Conservation (phyloP, 2,888 invertebrate genomes). For the Lutraria lutraria region DNA sequence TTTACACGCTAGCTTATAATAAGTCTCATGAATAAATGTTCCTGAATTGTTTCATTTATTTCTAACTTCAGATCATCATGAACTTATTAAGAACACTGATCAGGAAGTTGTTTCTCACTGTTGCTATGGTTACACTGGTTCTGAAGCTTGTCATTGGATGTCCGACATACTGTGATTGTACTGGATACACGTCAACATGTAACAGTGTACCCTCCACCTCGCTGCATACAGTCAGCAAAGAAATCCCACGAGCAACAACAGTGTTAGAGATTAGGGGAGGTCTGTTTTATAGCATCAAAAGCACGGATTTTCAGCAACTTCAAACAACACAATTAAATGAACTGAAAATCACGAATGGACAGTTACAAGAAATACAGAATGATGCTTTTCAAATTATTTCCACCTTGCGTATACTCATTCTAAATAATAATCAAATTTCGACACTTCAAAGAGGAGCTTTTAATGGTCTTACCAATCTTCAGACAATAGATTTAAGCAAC, state of each 20-base stretch:
- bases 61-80: constrained; percentile 31
- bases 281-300: constrained; percentile 50
- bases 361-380: constrained; percentile 66
- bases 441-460: constrained; percentile 63
- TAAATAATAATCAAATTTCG: constrained; percentile 34
- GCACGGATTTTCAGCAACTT: constrained; percentile 61
- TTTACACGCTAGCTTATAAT: no score
- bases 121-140: background rate
- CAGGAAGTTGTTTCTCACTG: background rate
- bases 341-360: constrained; percentile 45
- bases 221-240: constrained; percentile 36
- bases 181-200: constrained; percentile 24
- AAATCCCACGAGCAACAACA: constrained; percentile 51
- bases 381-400: constrained; percentile 66
- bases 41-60: background rate
- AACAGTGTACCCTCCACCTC: constrained; percentile 19
- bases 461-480: constrained; percentile 66
- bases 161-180: constrained; percentile 54
- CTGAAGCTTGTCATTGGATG: constrained; percentile 20
- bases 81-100: background rate
- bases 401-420: background rate
- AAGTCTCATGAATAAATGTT: no score
- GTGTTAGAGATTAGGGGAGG: constrained; percentile 50
- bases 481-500: constrained; percentile 74
- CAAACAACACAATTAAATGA: background rate